Base-by-base conservation (phyloP, 2,797 vertebrate genomes). In the Lagocephalus sceleratus region DNA sequence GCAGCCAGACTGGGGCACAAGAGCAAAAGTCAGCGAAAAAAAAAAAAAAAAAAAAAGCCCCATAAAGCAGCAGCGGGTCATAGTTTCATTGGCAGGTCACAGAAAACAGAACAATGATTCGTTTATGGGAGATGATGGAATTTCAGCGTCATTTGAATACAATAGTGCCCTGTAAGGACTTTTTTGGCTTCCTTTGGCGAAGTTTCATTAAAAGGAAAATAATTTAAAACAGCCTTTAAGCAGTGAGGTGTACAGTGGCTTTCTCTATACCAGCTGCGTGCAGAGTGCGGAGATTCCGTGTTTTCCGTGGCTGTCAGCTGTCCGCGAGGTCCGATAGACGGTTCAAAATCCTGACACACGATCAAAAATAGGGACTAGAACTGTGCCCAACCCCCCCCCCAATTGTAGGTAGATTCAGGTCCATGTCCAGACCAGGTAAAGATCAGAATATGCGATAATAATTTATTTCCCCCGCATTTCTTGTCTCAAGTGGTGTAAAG, bases 191-290 rank as follows among this genome's bases (percentile, higher is more conserved):
- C 15, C 41, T 55, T 8, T 39, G 53, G 39, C 41, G 16, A 46
- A 55, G 21, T 54, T 40, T 43, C 25, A 66, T 57, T 0, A 14
- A 22, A 45, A 25, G 19, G 19, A 41, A 58, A 42, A 38, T 29
- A 69, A 49, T 58, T 50, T 53, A 65, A 59, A 69, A 71, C 82
- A 86, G 76, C 78, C 84, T 84, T 54, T 66, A 71, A 62, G 63
- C 71, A 78, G 23, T 79, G 66, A 83, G 64, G 65, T 78, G 76
- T 71, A 56, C 77, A 25, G 44, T 63, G 64, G 60, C 21, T 41
- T 64, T 52, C 43, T 48, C 68, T 76, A 60, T 56, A 67, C 68
- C 54, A 67, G 53, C 47, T 70, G 59, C 65, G 68, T 51, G 44
- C 60, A 60, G 65, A 54, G 50, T 49, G 52, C 17, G 26, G 38